Percentiles rank a stretch among this genome's conserved stretches.
These are phyloP conservation scores for Cyclophora albipunctata DNA, from an alignment of 2,888 invertebrate species.

Conservation along the genomic window DNA sequence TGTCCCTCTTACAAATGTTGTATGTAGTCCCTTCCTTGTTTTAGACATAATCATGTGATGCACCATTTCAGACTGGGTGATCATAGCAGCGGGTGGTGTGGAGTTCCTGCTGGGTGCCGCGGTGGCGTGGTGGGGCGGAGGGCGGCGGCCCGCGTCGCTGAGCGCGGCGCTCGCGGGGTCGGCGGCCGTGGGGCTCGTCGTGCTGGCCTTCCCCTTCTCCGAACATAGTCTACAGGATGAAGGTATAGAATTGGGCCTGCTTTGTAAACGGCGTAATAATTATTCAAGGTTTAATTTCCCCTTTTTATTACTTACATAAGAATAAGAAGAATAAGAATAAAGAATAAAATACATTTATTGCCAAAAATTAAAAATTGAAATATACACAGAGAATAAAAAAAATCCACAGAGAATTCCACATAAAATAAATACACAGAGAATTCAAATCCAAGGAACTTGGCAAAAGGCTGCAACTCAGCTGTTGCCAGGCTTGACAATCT, in stretches of 20 bases:
- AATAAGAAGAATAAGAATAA: no score
- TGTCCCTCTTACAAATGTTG: no score
- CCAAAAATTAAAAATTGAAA: no score
- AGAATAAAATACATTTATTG: no score
- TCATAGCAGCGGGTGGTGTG: slow-evolving; percentile 33
- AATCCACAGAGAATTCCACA: no score
- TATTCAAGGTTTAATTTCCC: no score
- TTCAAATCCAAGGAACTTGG: no score
- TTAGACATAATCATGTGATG: background rate
- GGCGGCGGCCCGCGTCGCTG: slow-evolving; percentile 38
- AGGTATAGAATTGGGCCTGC: slow-evolving; percentile 29
- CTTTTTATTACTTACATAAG: no score
- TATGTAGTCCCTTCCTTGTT: background rate
- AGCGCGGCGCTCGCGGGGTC: slow-evolving; percentile 42
- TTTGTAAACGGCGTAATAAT: background rate
- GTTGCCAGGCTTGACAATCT: no score
- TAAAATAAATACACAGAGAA: no score
- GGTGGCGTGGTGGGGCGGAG: slow-evolving; percentile 48
- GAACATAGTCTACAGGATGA: slow-evolving; percentile 32
- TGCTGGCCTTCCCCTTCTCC: slow-evolving; percentile 48
- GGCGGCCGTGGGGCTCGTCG: slow-evolving; percentile 37
- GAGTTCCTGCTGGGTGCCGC: slow-evolving; percentile 42
- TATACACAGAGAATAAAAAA: no score
- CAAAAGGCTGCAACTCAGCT: no score
- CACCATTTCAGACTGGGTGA: slow-evolving; percentile 43